phyloP scores from a whole-genome alignment of 2,113 vertebrate species.

The Zapornia atra region DNA sequence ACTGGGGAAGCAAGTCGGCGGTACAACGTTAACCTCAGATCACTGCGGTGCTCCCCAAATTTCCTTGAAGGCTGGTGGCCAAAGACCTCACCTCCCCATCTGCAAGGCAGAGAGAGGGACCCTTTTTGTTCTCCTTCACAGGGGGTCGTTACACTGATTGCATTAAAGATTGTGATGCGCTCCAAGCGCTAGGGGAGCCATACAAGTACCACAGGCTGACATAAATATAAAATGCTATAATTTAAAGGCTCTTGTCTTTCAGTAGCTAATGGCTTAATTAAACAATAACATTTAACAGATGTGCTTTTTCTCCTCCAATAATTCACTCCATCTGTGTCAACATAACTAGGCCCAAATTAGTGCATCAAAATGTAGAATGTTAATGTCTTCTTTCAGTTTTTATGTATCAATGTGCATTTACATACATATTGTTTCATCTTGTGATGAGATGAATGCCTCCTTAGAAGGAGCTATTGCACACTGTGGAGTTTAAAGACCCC shows the following conservation, averaged over 20 bases:
- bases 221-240: constrained; percentile 31
- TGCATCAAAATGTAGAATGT: constrained; percentile 18
- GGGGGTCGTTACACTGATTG: not conserved
- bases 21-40: not conserved
- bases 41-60: accelerated
- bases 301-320: constrained; percentile 59
- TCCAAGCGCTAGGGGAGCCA: not conserved
- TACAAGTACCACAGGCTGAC: not conserved
- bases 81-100: not conserved
- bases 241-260: constrained; percentile 54
- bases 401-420: constrained; percentile 28
- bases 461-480: not conserved
- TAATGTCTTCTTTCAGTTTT: constrained; percentile 40
- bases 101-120: not conserved
- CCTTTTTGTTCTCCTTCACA: not conserved
- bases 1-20: not conserved
- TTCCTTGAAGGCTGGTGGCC: not conserved
- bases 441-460: not conserved
- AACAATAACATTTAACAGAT: constrained; percentile 64
- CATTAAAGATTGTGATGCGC: accelerated
- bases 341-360: constrained; percentile 49
- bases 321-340: constrained; percentile 59
- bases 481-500: not conserved
- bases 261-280: constrained; percentile 63
- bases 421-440: constrained; percentile 31